Percentiles rank a stretch among this genome's conserved stretches.
These are phyloP conservation scores for Scomber scombrus DNA, from an alignment of 2,113 vertebrate genomes.

Conservation along the genomic window DNA sequence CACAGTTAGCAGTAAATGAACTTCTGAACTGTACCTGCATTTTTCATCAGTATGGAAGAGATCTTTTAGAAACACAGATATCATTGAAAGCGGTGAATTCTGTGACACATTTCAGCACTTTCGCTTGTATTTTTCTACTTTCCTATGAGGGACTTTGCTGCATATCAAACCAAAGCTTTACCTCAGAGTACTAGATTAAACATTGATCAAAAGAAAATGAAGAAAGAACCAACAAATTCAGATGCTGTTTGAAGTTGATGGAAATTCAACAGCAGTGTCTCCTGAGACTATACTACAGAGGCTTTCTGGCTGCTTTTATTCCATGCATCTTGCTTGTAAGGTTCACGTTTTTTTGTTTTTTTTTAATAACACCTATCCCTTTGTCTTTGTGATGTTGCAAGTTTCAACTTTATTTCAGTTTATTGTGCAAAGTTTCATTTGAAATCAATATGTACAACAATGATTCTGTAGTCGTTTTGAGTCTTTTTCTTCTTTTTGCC, in stretches of 20 bases:
- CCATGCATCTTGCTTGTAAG: background rate
- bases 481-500: too few relatives aligned
- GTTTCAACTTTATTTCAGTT: too few relatives aligned
- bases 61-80: background rate
- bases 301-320: background rate
- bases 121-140: background rate
- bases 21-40: background rate
- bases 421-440: too few relatives aligned
- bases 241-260: slow-evolving; percentile 40
- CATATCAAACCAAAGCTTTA: too few relatives aligned
- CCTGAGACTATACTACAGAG: slow-evolving; percentile 4
- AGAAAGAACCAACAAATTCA: background rate
- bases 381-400: too few relatives aligned
- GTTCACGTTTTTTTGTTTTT: background rate
- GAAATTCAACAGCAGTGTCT: slow-evolving; percentile 26
- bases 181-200: background rate
- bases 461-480: too few relatives aligned
- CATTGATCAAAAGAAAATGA: slow-evolving; percentile 55
- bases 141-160: background rate
- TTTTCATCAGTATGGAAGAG: slow-evolving; percentile 10
- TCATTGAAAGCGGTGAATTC: background rate
- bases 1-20: background rate
- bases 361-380: background rate
- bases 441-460: too few relatives aligned
- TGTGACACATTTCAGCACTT: background rate